Conservation (phyloP, 2,888 invertebrate genomes). For the Hofmannophila pseudospretella region DNA sequence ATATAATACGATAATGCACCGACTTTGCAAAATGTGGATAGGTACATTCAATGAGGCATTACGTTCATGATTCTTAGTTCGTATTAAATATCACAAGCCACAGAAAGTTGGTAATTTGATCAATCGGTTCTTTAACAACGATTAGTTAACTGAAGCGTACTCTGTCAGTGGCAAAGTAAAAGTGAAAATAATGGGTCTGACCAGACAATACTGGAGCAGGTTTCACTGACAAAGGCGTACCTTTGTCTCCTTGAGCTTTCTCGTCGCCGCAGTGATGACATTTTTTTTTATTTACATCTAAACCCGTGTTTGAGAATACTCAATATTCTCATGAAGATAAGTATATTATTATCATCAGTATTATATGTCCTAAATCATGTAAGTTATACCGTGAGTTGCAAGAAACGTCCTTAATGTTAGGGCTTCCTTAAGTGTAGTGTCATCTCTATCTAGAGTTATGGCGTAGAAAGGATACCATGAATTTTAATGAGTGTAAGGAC, state of each 20-base stretch:
- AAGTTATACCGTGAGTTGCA: too few relatives aligned
- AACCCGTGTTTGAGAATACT: too few relatives aligned
- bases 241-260: constrained; percentile 31
- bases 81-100: constrained; percentile 33
- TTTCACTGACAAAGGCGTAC: constrained; percentile 34
- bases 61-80: constrained; percentile 19
- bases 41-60: background rate
- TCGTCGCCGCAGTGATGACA: constrained; percentile 15
- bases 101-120: constrained; percentile 59
- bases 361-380: too few relatives aligned
- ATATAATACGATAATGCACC: too few relatives aligned
- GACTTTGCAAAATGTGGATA: background rate
- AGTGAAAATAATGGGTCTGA: constrained; percentile 53
- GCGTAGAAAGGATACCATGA: too few relatives aligned
- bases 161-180: constrained; percentile 44
- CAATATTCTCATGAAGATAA: too few relatives aligned
- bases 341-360: too few relatives aligned
- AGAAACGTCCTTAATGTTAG: too few relatives aligned
- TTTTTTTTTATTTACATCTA: too few relatives aligned
- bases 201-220: constrained; percentile 27
- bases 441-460: too few relatives aligned
- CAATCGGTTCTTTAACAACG: constrained; percentile 43
- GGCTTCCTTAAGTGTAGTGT: too few relatives aligned
- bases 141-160: constrained; percentile 59
- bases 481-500: too few relatives aligned